Evolutionary conservation across 2,888 invertebrate genomes (phyloP).

Genomic region (Eupeodes latifasciatus): DNA sequence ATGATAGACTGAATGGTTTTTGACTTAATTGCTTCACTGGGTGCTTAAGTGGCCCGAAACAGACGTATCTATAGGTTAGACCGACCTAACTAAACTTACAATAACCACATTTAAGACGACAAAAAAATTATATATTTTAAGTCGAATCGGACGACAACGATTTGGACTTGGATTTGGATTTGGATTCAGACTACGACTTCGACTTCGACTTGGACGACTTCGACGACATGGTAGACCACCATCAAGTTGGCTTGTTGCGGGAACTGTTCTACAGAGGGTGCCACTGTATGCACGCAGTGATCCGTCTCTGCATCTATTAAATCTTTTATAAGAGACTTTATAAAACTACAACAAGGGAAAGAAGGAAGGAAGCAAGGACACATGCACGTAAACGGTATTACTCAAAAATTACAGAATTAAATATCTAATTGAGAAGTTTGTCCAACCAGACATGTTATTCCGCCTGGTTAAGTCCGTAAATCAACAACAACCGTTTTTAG

Average conservation of each 20-base stretch:
- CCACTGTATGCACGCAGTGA: constrained; percentile 46
- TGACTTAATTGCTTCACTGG: constrained; percentile 76
- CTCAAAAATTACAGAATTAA: constrained; percentile 73
- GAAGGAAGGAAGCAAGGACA: constrained; percentile 44
- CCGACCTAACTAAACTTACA: neutral
- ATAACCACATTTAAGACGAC: neutral
- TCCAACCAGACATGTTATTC: constrained; percentile 66
- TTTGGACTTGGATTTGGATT: neutral
- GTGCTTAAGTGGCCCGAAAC: constrained; percentile 74
- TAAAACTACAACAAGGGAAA: too few relatives aligned
- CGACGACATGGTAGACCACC: constrained; percentile 56
- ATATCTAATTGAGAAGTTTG: constrained; percentile 74
- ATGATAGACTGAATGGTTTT: constrained; percentile 77
- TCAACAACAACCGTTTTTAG: neutral
- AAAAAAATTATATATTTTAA: constrained; percentile 18
- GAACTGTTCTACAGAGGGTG: constrained; percentile 66
- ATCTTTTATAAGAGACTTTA: too few relatives aligned
- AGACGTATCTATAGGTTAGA: neutral
- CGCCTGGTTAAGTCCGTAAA: constrained; percentile 47
- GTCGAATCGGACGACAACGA: constrained; percentile 30
- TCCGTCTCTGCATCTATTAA: neutral
- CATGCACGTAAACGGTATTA: constrained; percentile 68
- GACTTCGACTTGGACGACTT: neutral
- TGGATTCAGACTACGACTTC: too few relatives aligned
- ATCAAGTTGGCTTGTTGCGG: constrained; percentile 47